phyloP scores from a whole-genome alignment of 1,140 invertebrate species.

The Bombus difficillimus region DNA sequence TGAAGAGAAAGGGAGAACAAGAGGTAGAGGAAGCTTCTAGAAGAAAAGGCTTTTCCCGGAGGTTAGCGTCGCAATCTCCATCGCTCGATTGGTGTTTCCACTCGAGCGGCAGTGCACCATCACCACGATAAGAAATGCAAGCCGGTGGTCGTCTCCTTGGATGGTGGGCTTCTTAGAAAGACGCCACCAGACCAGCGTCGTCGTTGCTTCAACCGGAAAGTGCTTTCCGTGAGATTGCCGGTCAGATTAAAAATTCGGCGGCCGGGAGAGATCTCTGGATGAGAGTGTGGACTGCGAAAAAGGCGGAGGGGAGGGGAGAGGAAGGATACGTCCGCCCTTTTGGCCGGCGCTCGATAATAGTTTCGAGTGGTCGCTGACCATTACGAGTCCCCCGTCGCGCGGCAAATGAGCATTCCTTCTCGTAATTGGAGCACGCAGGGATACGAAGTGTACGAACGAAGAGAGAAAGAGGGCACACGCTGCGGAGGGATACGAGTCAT shows the following conservation, averaged over 20 bases:
- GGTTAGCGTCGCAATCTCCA: slow-evolving; percentile 70
- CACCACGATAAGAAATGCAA: slow-evolving; percentile 67
- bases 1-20: background rate
- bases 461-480: slow-evolving; percentile 14
- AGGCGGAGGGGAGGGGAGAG: background rate
- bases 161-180: slow-evolving; percentile 33
- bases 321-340: background rate
- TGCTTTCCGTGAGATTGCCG: slow-evolving; percentile 66
- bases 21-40: background rate
- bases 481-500: slow-evolving; percentile 59
- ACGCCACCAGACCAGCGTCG: slow-evolving; percentile 21
- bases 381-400: slow-evolving; percentile 68
- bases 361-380: slow-evolving; percentile 72
- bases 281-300: background rate
- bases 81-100: slow-evolving; percentile 71
- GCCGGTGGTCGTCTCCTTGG: slow-evolving; percentile 50
- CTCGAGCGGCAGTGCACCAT: slow-evolving; percentile 59
- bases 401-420: slow-evolving; percentile 73
- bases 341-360: slow-evolving; percentile 65
- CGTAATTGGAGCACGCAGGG: slow-evolving; percentile 72
- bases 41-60: slow-evolving; percentile 65
- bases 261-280: too few relatives aligned
- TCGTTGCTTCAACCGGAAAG: slow-evolving; percentile 31
- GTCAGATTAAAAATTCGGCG: slow-evolving; percentile 68
- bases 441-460: slow-evolving; percentile 59